Base-by-base conservation (phyloP, 2,888 invertebrate genomes). In the Nineta flava region DNA sequence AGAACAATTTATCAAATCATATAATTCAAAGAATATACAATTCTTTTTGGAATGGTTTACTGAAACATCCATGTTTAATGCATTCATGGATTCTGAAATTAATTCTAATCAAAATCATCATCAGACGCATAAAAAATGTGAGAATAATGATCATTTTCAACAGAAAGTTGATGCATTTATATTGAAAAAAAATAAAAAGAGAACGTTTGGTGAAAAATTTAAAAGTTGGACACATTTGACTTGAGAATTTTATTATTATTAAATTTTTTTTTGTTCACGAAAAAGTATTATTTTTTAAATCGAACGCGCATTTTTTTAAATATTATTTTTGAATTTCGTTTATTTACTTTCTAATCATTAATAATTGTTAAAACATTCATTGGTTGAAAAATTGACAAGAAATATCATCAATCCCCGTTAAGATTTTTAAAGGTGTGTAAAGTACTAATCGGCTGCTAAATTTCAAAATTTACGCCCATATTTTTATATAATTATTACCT, bases 31-130 rank as follows among this genome's bases (percentile, higher is more conserved):
- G 61, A 77, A 78, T 46, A 73, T 79, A 35, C 77, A 80, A 55
- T 77, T 79, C 57, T 87, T 90, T 64, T 69, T 90, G 1, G 84
- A 87, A 56, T 90, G 88, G 88, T 90, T 91, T 66, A 78, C 83
- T 0, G 87, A 90, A 62, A 88, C 88, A 0, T 83, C 87, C 1
- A 87, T 90, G 85, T 90, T 90, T 64, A 77, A 80, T 53, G 76
- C 81, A 47, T 88, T 84, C 64, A 71, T 81, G 48, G 76, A 79
- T 55, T 72, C 61, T n/a, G 62, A 62, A 19, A 35, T 61, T 9
- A 55, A 34, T 9, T 21, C 43, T 1, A 26, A 7, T 26, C 26
- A 26, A 7, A 47, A 32, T 34, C 13, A 35, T 7, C 13, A 16
- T 21, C 10, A n/a, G 12, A 16, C 6, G 9, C 4, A 12, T 12